phyloP scores from a whole-genome alignment of 1,140 invertebrate genomes.

The Anagrus nilaparvatae region DNA sequence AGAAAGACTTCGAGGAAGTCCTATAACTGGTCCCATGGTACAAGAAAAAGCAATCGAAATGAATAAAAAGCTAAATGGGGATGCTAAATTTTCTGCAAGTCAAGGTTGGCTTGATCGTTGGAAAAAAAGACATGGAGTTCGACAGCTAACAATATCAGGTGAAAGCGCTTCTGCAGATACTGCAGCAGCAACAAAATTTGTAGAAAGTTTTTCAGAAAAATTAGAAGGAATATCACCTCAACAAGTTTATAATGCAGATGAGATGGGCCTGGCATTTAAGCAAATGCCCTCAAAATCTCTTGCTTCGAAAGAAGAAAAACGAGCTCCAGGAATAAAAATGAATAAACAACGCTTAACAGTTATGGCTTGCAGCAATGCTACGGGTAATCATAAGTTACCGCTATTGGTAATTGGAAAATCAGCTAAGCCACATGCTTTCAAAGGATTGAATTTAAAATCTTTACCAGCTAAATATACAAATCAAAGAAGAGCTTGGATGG shows the following conservation, averaged over 20 bases:
- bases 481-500: slow-evolving; percentile 22
- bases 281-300: slow-evolving; percentile 21
- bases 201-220: no score
- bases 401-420: slow-evolving; percentile 26
- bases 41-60: slow-evolving; percentile 18
- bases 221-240: slow-evolving; percentile 12
- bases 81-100: slow-evolving; percentile 18
- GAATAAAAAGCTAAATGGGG: slow-evolving; percentile 14
- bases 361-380: slow-evolving; percentile 32
- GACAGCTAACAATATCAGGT: slow-evolving; percentile 5
- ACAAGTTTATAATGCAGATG: slow-evolving; percentile 28
- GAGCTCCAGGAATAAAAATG: slow-evolving; percentile 13
- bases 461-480: slow-evolving; percentile 17
- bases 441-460: slow-evolving; percentile 16
- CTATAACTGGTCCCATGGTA: slow-evolving; percentile 19
- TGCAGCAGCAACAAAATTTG: slow-evolving; percentile 6
- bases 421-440: slow-evolving; percentile 24
- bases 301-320: slow-evolving; percentile 15
- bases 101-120: slow-evolving; percentile 21
- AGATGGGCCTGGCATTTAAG: slow-evolving; percentile 27
- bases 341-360: slow-evolving; percentile 19
- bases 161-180: slow-evolving; percentile 16
- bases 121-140: slow-evolving; percentile 17
- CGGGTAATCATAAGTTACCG: slow-evolving; percentile 27
- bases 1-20: slow-evolving; percentile 14